phyloP scores from a whole-genome alignment of 1,140 invertebrate species.

The Drosophila grimshawi region DNA sequence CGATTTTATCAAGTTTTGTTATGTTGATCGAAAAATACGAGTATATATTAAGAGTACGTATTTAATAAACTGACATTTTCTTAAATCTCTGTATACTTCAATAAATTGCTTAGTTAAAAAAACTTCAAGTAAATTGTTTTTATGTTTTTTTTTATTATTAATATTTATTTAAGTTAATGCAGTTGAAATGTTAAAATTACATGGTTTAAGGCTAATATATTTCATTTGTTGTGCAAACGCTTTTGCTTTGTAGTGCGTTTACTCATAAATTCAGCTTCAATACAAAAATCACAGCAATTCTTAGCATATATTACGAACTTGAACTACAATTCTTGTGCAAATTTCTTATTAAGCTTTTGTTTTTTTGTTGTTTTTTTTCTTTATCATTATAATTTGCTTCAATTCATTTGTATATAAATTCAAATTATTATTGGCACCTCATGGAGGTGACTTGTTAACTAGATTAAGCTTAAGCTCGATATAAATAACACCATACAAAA shows the following conservation, averaged over 20 bases:
- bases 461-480: constrained; percentile 51
- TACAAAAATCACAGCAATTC: constrained; percentile 68
- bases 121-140: neutral
- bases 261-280: constrained; percentile 57
- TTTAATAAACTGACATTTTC: no score
- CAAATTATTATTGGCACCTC: constrained; percentile 51
- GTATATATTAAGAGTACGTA: no score
- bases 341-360: constrained; percentile 43
- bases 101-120: neutral
- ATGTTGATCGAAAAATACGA: no score
- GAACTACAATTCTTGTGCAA: constrained; percentile 51
- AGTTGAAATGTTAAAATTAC: constrained; percentile 27
- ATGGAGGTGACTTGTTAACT: constrained; percentile 53
- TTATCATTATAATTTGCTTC: constrained; percentile 46
- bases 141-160: constrained; percentile 3
- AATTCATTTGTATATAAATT: constrained; percentile 60
- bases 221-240: constrained; percentile 34
- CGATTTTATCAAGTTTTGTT: no score
- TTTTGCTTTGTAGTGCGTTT: constrained; percentile 33
- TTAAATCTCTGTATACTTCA: no score
- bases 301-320: constrained; percentile 50
- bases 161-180: constrained; percentile 16
- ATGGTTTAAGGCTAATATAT: constrained; percentile 53
- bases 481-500: constrained; percentile 57
- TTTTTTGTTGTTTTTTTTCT: neutral